Conservation (phyloP, 2,888 invertebrate species). For the Exocentrus adspersus region DNA sequence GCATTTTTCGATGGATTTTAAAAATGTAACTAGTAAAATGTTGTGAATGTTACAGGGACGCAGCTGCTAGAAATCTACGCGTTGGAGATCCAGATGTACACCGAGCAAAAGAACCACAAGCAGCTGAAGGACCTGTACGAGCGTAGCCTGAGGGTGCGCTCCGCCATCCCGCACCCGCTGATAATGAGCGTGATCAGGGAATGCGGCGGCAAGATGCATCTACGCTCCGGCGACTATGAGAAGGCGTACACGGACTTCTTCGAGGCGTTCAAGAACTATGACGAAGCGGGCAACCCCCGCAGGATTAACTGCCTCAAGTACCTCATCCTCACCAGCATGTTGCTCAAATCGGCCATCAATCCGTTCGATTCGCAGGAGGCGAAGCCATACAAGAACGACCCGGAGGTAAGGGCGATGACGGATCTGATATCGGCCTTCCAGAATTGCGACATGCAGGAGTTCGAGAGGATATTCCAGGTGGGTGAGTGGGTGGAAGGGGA, state of each 20-base stretch:
- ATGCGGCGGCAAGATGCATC: slow-evolving; percentile 99
- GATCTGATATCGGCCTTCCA: slow-evolving; percentile 96
- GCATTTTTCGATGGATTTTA: no score
- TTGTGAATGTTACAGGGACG: slow-evolving; percentile 76
- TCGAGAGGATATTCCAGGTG: slow-evolving; percentile 89
- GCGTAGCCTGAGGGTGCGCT: slow-evolving; percentile 96
- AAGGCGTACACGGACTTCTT: slow-evolving; percentile 99
- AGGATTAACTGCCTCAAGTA: slow-evolving; percentile 97
- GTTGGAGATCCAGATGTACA: slow-evolving; percentile 99
- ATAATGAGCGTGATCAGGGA: slow-evolving; percentile 99
- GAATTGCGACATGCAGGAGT: slow-evolving; percentile 96
- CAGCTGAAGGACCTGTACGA: slow-evolving; percentile 96
- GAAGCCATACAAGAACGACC: slow-evolving; percentile 98
- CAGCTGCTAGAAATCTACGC: slow-evolving; percentile 98
- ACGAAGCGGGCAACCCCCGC: slow-evolving; percentile 96
- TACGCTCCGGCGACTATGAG: slow-evolving; percentile 97
- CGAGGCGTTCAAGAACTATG: slow-evolving; percentile 99
- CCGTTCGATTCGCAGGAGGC: slow-evolving; percentile 99
- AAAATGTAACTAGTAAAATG: no score
- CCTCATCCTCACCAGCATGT: slow-evolving; percentile 96
- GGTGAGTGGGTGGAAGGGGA: no score
- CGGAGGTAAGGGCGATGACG: slow-evolving; percentile 98
- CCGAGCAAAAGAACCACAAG: slow-evolving; percentile 98
- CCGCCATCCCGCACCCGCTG: slow-evolving; percentile 98
- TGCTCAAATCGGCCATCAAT: slow-evolving; percentile 99